Base-by-base conservation (phyloP, 2,888 invertebrate species). In the Onthophagus sagittarius region DNA sequence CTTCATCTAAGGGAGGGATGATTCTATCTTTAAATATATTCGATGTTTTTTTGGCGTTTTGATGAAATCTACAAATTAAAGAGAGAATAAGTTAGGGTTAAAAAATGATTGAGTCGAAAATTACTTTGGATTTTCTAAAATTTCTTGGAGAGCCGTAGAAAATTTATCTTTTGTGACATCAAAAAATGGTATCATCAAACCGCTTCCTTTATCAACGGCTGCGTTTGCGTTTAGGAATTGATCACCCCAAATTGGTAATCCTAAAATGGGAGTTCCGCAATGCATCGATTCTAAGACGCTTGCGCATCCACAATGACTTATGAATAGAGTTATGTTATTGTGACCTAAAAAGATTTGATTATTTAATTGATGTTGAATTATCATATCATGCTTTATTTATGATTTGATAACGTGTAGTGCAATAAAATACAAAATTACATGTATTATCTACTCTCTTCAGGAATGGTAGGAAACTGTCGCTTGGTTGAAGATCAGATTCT, bases 301-400 rank as follows among this genome's bases (percentile, higher is more conserved):
- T 79, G 88, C 84, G 73, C 87, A 82, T 3, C 88, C 88, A 13
- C 88, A 88, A 78, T 89, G 88, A 0, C 86, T 86, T 72, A 89
- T 84, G 78, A 88, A 88, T 2, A 88, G 81, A 73, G 82, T 83
- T 2, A 86, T 82, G 62, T 86, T 86, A 0, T 84, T 83, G 78
- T 88, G 86, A 53, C 84, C 86, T 85, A 78, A 53, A 75, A 64
- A 23, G 23, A 23, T 23, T 23, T 23, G 3, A n/a, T n/a, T n/a
- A n/a, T n/a, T n/a, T 63, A 63, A 15, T 73, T 23, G 32, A 3
- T 5, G 14, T 4, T 13, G 31, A 7, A 6, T 1, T 32, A 31
- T 1, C 14, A 13, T 23, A 23, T 23, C 23, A 23, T 23, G 3
- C 2, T 23, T 2, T 23, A 3, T 23, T 23, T 23, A 23, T 2